Conservation (phyloP, 1,140 invertebrate genomes). For the Temnothorax curvispinosus region DNA sequence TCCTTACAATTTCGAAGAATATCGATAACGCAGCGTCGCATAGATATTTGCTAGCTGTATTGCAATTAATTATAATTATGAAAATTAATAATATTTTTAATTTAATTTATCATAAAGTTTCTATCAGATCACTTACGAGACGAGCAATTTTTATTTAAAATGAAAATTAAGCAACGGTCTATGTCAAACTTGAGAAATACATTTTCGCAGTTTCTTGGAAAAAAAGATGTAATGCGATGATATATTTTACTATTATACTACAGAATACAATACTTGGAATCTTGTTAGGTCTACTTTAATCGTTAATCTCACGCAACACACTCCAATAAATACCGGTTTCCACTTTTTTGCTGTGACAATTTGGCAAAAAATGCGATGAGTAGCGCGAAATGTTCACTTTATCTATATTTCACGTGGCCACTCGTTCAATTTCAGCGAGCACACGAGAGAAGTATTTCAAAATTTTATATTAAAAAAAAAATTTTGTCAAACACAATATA, state of each 20-base stretch:
- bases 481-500: not conserved
- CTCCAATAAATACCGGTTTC: constrained; percentile 16
- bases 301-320: not conserved
- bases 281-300: constrained; percentile 2
- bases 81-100: not conserved
- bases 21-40: not conserved
- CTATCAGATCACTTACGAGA: not conserved
- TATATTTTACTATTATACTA: not conserved
- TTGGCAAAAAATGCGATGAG: constrained; percentile 27
- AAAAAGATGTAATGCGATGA: not conserved
- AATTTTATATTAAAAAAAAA: not conserved
- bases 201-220: not conserved
- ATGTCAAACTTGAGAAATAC: not conserved
- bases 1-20: not conserved
- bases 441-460: not conserved
- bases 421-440: constrained; percentile 21
- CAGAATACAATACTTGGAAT: not conserved
- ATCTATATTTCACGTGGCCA: not conserved
- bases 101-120: not conserved
- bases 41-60: not conserved
- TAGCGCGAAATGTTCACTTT: constrained; percentile 22
- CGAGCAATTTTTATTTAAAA: not conserved
- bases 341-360: not conserved
- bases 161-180: not conserved
- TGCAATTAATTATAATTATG: not conserved